Percentiles rank a stretch among this genome's conserved stretches.
Conservation (phyloP, 2,797 vertebrate species). For the Brachyalestes nurse region DNA sequence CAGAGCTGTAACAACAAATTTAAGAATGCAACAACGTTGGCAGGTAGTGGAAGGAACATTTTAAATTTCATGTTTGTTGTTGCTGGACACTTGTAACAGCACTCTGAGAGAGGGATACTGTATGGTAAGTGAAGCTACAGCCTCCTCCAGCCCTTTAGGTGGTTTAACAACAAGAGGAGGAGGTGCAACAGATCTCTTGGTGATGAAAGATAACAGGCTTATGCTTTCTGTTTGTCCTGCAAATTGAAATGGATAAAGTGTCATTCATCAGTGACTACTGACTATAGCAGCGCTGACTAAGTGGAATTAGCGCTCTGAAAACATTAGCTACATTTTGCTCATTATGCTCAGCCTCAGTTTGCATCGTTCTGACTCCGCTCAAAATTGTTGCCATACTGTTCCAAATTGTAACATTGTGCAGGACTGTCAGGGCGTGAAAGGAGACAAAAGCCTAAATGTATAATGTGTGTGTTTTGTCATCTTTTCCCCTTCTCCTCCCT, state of each 20-base stretch:
- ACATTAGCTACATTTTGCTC: constrained; percentile 36
- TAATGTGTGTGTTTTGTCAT: constrained; percentile 77
- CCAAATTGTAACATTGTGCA: constrained; percentile 32
- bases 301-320: constrained; percentile 46
- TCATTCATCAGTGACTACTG: constrained; percentile 29
- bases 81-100: constrained; percentile 14
- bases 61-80: no score
- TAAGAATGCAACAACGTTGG: no score
- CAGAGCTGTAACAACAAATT: no score
- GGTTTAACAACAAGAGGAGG: background rate
- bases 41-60: no score
- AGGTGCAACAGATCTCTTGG: background rate
- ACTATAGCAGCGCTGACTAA: constrained; percentile 8
- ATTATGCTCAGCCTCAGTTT: constrained; percentile 32
- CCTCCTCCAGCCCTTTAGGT: background rate
- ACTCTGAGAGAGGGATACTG: background rate
- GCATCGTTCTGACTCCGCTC: background rate
- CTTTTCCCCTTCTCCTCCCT: constrained; percentile 88
- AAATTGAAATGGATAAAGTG: constrained; percentile 10
- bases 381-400: constrained; percentile 1
- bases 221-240: constrained; percentile 35
- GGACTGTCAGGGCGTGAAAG: constrained; percentile 48
- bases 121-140: constrained; percentile 38
- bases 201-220: constrained; percentile 19
- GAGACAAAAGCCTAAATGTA: constrained; percentile 27